Evolutionary conservation across 1,140 invertebrate species (phyloP), one percentile per base, ranked within the genome.

Genomic region (Hylaeus anthracinus): DNA sequence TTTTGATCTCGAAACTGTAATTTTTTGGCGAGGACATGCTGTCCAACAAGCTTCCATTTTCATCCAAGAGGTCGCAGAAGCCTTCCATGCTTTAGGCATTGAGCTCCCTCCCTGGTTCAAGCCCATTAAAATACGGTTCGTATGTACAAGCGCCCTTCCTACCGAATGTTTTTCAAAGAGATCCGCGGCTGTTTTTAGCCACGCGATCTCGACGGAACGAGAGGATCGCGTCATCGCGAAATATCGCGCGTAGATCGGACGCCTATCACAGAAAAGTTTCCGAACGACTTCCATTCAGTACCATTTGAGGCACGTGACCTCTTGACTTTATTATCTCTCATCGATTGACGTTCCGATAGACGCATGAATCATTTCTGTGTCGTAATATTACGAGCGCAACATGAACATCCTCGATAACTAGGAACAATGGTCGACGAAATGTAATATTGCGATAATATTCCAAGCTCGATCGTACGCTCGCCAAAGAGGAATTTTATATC

Each of bases 301-400:
- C 4, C 26, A 67, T 82, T 43, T 0, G 26, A 14, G 43, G 5
- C 61, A 55, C 55, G 60, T 71, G 70, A 85, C 66, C 83, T n/a
- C 60, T 72, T 48, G 74, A 41, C 65, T 70, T 63, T 60, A 73
- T 85, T 86, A 79, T 82, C 63, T 60, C 69, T 85, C 79, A 85
- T 81, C 83, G 83, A 86, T 85, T 66, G 78, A 66, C 66, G 60
- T 73, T 70, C 84, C 73, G 84, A 82, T 78, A 66, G 48, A 77
- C 48, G 56, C 39, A 63, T 86, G 84, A 85, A 72, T 86, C 83
- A 86, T 56, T 74, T 43, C 53, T 73, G 53, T 79, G 79, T 67
- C 72, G 79, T 80, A 80, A 80, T 67, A 75, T 37, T 61, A 56
- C 37, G 51, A 55, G 63, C 72, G 78, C 78, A 74, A 74, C 60